phyloP scores from a whole-genome alignment of 2,113 vertebrate species.

The Haplotaxodon microlepis region DNA sequence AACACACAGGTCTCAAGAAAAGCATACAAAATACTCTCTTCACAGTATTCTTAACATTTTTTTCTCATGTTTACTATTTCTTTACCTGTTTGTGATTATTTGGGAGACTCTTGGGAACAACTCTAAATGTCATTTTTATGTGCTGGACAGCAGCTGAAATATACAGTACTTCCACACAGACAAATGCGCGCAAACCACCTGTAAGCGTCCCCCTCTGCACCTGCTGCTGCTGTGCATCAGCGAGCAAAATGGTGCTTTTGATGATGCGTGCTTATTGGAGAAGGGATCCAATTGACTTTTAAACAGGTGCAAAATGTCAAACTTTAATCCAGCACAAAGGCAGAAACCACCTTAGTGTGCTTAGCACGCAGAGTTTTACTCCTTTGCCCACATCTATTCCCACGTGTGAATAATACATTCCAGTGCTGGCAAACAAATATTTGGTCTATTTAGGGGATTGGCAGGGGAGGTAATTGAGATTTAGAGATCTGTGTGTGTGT shows the following conservation, averaged over 20 bases:
- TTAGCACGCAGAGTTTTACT: not conserved
- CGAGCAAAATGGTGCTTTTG: slow-evolving; percentile 28
- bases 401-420: slow-evolving; percentile 30
- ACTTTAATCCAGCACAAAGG: not conserved
- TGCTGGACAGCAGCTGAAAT: not conserved
- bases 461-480: slow-evolving; percentile 44
- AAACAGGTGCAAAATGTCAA: slow-evolving; percentile 59
- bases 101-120: not conserved
- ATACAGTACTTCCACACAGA: not conserved
- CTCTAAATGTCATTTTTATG: slow-evolving; percentile 28
- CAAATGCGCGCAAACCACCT: not conserved
- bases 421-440: slow-evolving; percentile 28
- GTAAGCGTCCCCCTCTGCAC: not conserved
- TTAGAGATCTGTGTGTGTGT: slow-evolving; percentile 6
- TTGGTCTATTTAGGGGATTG: slow-evolving; percentile 17
- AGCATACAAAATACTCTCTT: not conserved
- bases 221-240: slow-evolving; percentile 20
- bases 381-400: not conserved
- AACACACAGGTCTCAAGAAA: not conserved
- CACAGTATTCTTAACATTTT: not conserved
- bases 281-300: slow-evolving; percentile 48
- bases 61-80: not conserved
- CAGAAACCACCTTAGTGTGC: not conserved
- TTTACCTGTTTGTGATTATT: not conserved
- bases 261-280: slow-evolving; percentile 37